These are phyloP conservation scores for Limnephilus marmoratus DNA, from an alignment of 2,888 invertebrate species.

Conservation along the genomic window DNA sequence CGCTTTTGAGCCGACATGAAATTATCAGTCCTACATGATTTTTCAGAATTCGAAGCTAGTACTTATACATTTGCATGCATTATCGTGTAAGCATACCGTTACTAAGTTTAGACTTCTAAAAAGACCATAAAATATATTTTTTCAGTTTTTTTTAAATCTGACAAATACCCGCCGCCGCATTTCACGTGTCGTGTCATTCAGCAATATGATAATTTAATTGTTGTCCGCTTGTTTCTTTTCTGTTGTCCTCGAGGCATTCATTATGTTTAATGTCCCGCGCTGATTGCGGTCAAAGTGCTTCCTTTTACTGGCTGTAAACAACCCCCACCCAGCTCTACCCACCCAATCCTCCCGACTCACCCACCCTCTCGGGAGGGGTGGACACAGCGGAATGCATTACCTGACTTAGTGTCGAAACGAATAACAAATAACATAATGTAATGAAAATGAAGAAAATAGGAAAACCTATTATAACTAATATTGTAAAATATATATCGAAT, in stretches of 20 bases:
- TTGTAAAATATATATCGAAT: no score
- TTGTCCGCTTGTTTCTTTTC: conserved; percentile 39
- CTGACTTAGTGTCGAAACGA: background rate
- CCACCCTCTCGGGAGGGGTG: background rate
- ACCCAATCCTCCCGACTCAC: background rate
- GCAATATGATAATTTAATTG: conserved; percentile 55
- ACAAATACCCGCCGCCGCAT: background rate
- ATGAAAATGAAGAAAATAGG: background rate
- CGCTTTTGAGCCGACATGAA: no score
- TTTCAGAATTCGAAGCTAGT: no score
- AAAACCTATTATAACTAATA: no score
- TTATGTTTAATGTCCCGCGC: conserved; percentile 64
- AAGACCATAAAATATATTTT: background rate
- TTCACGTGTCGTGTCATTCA: conserved; percentile 36
- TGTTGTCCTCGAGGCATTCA: conserved; percentile 55
- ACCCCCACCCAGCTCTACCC: conserved; percentile 31
- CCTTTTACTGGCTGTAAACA: conserved; percentile 59
- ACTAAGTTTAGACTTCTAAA: background rate
- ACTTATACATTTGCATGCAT: background rate
- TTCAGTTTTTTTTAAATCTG: background rate
- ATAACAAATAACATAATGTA: background rate
- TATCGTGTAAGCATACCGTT: background rate
- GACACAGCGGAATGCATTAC: background rate
- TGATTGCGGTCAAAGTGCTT: conserved; percentile 65
- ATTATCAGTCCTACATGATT: no score